Base-by-base conservation (phyloP, 2,113 vertebrate genomes). In the Copsychus sechellarum region DNA sequence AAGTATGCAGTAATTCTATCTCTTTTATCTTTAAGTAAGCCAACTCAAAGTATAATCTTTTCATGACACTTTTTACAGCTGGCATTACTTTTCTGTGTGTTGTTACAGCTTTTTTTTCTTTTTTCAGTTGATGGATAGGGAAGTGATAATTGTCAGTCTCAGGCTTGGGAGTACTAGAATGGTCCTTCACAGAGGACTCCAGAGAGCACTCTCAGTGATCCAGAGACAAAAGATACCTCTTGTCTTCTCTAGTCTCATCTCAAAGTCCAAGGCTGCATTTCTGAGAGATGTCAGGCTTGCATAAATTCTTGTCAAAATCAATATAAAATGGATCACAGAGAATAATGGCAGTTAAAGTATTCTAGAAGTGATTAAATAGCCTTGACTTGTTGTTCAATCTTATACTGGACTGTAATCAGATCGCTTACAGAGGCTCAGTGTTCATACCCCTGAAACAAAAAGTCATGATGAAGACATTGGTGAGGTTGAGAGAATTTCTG, bases 381-480 rank as follows among this genome's bases (percentile, higher is more conserved):
- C n/a, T 76, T 36, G 38, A 31, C 26, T 48, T 14, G 4, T 13
- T 74, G 15, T 25, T 60, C n/a, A 31, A 15, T 38, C n/a, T 48
- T 19, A 38, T 21, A 20, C 12, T 19, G 3, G 12, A 20, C 43
- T 48, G n/a, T 15, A 38, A 7, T 48, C 34, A 48, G 5, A 7
- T 20, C 2, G 3, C 45, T 77, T 48, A 29, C 0, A 60, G 45
- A 61, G 19, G 33, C 6, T 54, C 14, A 36, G 6, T 29, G n/a
- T 36, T 66, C 13, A 22, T 8, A 42, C 11, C 14, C 23, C 26
- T 64, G 23, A 62, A 51, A 42, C 18, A 22, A n/a, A 64, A 74
- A 80, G 16, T 8, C 28, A 53, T 4, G 2, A 9, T 0, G 2
- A 20, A 82, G 16, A 3, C 15, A 76, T 5, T 45, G 25, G 5